These are phyloP conservation scores for Osedax frankpressi DNA, from an alignment of 2,888 invertebrate species.

Conservation along the genomic window DNA sequence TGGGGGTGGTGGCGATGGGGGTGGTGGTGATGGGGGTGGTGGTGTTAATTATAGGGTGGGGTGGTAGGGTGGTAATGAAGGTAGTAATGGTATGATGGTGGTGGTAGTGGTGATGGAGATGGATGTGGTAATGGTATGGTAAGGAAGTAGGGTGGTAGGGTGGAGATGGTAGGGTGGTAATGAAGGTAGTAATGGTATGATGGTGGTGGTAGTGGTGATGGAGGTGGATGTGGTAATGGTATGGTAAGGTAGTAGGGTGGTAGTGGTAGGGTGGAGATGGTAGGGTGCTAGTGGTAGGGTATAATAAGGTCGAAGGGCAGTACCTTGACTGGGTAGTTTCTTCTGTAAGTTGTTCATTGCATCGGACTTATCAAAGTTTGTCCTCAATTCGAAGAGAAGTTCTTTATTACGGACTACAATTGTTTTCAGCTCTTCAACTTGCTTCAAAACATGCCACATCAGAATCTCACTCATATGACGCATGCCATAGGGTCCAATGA, in stretches of 20 bases:
- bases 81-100: background rate
- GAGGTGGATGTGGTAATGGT: no score
- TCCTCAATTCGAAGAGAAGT: constrained; percentile 71
- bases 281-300: background rate
- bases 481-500: constrained; percentile 97
- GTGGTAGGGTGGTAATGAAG: background rate
- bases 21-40: background rate
- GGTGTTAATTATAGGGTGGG: background rate
- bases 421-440: constrained; percentile 83
- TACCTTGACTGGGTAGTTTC: constrained; percentile 54
- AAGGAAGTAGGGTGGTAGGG: no score
- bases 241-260: no score
- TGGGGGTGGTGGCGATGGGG: background rate
- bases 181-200: no score
- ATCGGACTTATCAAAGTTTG: constrained; percentile 95
- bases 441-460: constrained; percentile 96
- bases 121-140: no score
- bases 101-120: background rate
- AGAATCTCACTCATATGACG: constrained; percentile 82
- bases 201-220: no score
- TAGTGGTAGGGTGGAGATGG: no score
- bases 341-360: constrained; percentile 86
- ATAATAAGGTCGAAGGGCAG: background rate
- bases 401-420: constrained; percentile 84
- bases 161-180: no score